Conservation (phyloP, 2,888 invertebrate genomes). For the Oligia strigilis region DNA sequence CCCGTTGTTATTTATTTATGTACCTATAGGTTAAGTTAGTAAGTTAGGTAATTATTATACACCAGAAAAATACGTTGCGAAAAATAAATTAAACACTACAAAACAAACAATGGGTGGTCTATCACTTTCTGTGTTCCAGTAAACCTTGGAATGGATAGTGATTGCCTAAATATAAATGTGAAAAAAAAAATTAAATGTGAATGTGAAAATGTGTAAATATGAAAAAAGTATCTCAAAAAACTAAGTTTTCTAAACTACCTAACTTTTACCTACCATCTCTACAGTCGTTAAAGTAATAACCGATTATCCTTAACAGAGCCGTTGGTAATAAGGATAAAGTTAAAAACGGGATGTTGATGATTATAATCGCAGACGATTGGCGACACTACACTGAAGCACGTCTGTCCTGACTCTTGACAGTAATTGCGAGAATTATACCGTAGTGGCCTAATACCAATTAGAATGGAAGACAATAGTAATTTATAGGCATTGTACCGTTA, state of each 20-base stretch:
- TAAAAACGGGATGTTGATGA: slow-evolving; percentile 21
- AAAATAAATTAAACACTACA: too few species aligned
- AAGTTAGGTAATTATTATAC: too few species aligned
- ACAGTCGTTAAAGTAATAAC: slow-evolving; percentile 4
- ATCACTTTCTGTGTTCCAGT: too few species aligned
- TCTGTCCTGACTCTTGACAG: slow-evolving; percentile 60
- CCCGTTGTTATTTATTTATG: not conserved
- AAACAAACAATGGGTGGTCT: too few species aligned
- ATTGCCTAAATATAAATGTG: not conserved
- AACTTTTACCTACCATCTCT: not conserved
- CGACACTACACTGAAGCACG: slow-evolving; percentile 51
- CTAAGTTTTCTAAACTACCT: not conserved
- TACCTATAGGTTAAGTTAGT: too few species aligned
- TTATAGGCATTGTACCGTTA: slow-evolving; percentile 49
- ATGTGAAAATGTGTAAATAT: not conserved
- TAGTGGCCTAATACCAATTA: slow-evolving; percentile 59
- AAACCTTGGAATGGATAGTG: not conserved
- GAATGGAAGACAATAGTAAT: slow-evolving; percentile 60
- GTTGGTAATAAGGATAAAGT: slow-evolving; percentile 8
- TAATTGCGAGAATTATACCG: slow-evolving; percentile 69
- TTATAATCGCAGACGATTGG: slow-evolving; percentile 28
- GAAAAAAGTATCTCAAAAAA: not conserved
- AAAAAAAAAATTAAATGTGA: too few species aligned
- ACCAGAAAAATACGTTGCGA: too few species aligned
- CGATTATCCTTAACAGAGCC: slow-evolving; percentile 1